phyloP scores from a whole-genome alignment of 2,888 invertebrate genomes.

The Sisyra nigra region DNA sequence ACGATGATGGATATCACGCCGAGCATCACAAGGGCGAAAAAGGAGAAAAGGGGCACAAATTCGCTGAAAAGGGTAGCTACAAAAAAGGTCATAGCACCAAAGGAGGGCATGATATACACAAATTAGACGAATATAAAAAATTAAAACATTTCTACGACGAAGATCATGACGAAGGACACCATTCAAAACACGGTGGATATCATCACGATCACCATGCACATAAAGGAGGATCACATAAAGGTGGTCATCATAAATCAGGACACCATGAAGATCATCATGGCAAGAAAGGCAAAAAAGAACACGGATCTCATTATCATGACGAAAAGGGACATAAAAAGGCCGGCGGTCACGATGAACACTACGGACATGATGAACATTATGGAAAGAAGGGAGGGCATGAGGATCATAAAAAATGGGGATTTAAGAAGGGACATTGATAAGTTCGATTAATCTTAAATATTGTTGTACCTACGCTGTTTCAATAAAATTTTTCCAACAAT shows the following conservation, averaged over 20 bases:
- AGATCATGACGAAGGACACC: slow-evolving; percentile 65
- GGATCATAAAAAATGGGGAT: slow-evolving; percentile 59
- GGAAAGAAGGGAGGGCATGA: slow-evolving; percentile 69
- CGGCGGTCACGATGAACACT: slow-evolving; percentile 61
- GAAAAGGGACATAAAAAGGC: slow-evolving; percentile 66
- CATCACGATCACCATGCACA: slow-evolving; percentile 68
- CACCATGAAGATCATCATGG: slow-evolving; percentile 65
- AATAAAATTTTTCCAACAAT: too few relatives aligned
- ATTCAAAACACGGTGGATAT: slow-evolving; percentile 66
- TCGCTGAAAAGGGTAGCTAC: slow-evolving; percentile 56
- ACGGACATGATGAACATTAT: slow-evolving; percentile 54
- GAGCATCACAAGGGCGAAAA: slow-evolving; percentile 49
- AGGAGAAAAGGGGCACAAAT: slow-evolving; percentile 45
- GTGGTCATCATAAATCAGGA: slow-evolving; percentile 62
- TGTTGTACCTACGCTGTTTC: too few relatives aligned
- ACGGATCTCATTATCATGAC: slow-evolving; percentile 64
- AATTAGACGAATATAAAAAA: slow-evolving; percentile 72
- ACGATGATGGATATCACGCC: slow-evolving; percentile 46
- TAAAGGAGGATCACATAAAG: slow-evolving; percentile 66
- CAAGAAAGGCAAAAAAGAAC: slow-evolving; percentile 64
- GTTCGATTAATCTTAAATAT: too few relatives aligned
- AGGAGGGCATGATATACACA: slow-evolving; percentile 73
- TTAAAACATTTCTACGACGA: slow-evolving; percentile 78
- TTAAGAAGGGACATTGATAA: slow-evolving; percentile 26
- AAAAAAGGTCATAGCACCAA: slow-evolving; percentile 76